A percentile compares a stretch with the other conserved stretches of the same genome.
phyloP scores from a whole-genome alignment of 2,113 vertebrate species.

The Hippocampus barbouri region DNA sequence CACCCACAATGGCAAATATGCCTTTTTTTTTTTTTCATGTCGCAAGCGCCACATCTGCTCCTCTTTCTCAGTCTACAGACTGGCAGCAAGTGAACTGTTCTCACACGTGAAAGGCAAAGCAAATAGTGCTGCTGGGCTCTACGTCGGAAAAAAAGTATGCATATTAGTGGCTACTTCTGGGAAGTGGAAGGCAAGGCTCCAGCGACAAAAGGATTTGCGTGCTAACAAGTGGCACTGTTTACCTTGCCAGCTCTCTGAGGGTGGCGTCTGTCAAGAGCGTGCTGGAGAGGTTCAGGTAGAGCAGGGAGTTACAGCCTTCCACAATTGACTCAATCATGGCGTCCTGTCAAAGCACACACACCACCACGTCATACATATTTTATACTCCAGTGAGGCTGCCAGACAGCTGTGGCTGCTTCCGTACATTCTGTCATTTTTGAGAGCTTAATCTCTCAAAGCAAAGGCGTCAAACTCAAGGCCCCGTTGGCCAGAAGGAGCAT shows the following conservation, averaged over 20 bases:
- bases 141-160: constrained; percentile 9
- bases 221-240: constrained; percentile 12
- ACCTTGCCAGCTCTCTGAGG: constrained; percentile 75
- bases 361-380: background rate
- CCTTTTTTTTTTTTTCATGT: background rate
- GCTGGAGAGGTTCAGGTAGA: constrained; percentile 79
- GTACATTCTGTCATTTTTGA: no score
- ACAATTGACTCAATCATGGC: constrained; percentile 72
- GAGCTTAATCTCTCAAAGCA: no score
- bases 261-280: constrained; percentile 74
- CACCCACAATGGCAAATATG: constrained; percentile 10
- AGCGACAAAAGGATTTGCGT: background rate
- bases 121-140: background rate
- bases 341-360: constrained; percentile 65
- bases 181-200: constrained; percentile 4
- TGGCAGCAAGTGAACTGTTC: constrained; percentile 12
- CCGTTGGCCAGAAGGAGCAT: background rate
- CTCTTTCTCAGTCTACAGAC: constrained; percentile 14
- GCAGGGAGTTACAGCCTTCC: constrained; percentile 73
- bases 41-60: constrained; percentile 24
- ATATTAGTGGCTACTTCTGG: constrained; percentile 17
- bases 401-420: background rate
- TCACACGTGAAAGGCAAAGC: constrained; percentile 4
- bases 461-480: background rate
- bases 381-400: background rate